Percentiles rank a stretch among this genome's conserved stretches.
These are phyloP conservation scores for Ibidorhyncha struthersii DNA, from an alignment of 2,113 vertebrate species.

Conservation along the genomic window DNA sequence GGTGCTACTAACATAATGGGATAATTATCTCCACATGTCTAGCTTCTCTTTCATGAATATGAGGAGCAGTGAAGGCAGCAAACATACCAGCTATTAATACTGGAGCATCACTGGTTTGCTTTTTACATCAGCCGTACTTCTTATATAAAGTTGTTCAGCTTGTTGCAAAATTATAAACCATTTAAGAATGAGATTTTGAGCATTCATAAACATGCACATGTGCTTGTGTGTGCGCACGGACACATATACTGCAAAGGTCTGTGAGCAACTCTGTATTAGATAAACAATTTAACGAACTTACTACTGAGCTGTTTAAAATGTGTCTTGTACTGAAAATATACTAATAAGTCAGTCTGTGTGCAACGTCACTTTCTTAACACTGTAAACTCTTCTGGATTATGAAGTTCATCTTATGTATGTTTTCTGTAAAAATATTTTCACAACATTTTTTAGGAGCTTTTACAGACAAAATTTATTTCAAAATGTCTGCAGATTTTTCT, in stretches of 20 bases:
- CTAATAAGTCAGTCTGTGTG: neutral
- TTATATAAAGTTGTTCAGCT: neutral
- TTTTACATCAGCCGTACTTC: neutral
- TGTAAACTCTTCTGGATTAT: neutral
- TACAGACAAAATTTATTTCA: neutral
- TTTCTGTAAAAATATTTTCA: neutral
- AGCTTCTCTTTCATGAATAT: conserved; percentile 5
- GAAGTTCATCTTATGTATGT: neutral
- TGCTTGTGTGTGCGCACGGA: neutral
- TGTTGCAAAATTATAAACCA: neutral
- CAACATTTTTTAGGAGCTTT: neutral
- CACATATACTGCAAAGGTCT: neutral
- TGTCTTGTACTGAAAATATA: neutral
- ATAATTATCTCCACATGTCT: conserved; percentile 8
- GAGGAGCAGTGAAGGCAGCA: neutral
- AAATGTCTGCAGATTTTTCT: neutral
- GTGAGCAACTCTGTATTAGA: neutral
- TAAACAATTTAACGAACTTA: neutral
- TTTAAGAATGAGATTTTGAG: neutral
- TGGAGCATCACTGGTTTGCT: neutral
- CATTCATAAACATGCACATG: neutral
- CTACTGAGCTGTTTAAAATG: neutral
- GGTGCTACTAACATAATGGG: neutral
- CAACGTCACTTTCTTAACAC: neutral
- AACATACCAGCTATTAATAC: neutral